Base-by-base conservation (phyloP, 2,888 invertebrate species). In the Leptopilina drosophilae region DNA sequence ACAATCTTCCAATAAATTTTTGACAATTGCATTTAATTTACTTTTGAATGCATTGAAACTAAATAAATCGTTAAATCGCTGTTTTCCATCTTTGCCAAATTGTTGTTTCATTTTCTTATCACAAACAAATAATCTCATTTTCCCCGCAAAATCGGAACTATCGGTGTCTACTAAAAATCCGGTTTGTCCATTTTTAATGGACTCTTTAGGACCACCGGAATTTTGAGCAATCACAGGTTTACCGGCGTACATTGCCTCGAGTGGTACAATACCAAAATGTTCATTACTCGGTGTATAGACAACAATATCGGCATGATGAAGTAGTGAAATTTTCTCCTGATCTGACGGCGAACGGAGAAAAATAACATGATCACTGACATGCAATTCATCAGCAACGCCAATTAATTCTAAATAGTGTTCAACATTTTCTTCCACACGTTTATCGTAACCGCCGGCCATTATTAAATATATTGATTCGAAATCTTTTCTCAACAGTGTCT, bases 181-280 rank as follows among this genome's bases (percentile, higher is more conserved):
- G 0, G 97, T 98, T 0, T 94, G 93, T 76, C 94, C 95, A 92
- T 97, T 93, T 0, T 95, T 93, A 73, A 99, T 93, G 0, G 99
- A 98, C 92, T 99, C 99, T 1, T 95, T 95, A 0, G 99, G 99
- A 0, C 99, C 99, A 42, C 99, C 99, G 87, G 97, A 97, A 88
- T 97, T 96, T 0, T 97, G 96, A 0, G 99, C 99, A 84, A 99
- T 95, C 0, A 99, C 98, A 5, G 99, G 98, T 88, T 97, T 97
- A 5, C 94, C 93, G 90, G 96, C 95, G 90, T 97, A 97, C 99
- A 99, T 99, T 0, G 99, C 98, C 93, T 99, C 99, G 77, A 99
- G 93, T 0, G 99, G 99, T 9, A 99, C 99, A 87, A 99, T 99
- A 6, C 99, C 99, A 93, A 99, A 99, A 93, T 99, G 99, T 92